These are phyloP conservation scores for Bostrychus sinensis DNA, from an alignment of 2,113 vertebrate species.

Conservation along the genomic window DNA sequence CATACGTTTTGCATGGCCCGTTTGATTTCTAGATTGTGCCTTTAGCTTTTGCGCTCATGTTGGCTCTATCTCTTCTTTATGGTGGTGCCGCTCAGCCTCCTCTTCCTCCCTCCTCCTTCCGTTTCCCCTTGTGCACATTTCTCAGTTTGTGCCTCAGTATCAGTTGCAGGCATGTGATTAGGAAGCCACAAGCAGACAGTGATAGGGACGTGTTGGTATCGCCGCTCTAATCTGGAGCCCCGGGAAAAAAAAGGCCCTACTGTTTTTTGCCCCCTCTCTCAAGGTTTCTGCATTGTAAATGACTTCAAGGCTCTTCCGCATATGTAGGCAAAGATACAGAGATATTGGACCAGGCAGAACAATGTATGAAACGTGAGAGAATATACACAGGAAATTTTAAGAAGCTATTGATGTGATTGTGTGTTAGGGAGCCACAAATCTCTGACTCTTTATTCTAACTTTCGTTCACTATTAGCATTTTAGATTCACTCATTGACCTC, in stretches of 20 bases:
- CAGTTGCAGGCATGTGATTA: constrained; percentile 61
- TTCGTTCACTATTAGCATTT: no score
- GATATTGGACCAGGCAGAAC: constrained; percentile 24
- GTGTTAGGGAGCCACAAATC: no score
- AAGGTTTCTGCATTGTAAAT: constrained; percentile 58
- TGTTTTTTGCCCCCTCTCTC: constrained; percentile 27
- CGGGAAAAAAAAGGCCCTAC: constrained; percentile 25
- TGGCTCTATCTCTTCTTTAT: constrained; percentile 23
- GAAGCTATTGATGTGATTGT: not conserved
- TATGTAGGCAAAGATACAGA: constrained; percentile 6
- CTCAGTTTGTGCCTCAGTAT: constrained; percentile 46
- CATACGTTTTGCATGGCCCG: constrained; percentile 29
- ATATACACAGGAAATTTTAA: not conserved
- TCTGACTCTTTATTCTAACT: no score
- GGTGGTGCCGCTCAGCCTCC: not conserved
- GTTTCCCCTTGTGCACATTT: constrained; percentile 35
- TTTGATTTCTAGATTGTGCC: constrained; percentile 61
- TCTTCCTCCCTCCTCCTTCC: constrained; percentile 34
- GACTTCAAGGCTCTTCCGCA: constrained; percentile 28
- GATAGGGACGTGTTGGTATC: constrained; percentile 60
- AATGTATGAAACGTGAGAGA: constrained; percentile 8
- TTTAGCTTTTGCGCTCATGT: constrained; percentile 26
- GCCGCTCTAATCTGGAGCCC: constrained; percentile 53
- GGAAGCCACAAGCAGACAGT: constrained; percentile 46
- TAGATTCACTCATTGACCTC: no score